phyloP scores from a whole-genome alignment of 2,113 vertebrate species.

The Mellivora capensis region DNA sequence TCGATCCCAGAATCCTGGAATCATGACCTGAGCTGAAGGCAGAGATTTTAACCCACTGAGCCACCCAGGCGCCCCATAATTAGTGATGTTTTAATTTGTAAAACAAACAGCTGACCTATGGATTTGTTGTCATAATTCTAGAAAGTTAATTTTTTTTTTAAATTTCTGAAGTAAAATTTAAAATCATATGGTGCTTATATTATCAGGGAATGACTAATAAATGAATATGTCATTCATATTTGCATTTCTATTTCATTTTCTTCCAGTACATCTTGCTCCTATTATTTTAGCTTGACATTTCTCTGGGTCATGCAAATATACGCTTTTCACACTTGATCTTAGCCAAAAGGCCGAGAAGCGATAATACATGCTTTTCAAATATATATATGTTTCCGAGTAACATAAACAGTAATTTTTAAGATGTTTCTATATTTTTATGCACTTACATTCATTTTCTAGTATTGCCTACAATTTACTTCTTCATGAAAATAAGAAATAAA shows the following conservation, averaged over 20 bases:
- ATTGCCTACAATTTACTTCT: conserved; percentile 14
- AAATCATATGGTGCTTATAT: background rate
- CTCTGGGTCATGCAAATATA: background rate
- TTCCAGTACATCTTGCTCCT: background rate
- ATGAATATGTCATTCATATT: background rate
- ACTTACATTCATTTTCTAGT: conserved; percentile 17
- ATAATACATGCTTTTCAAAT: background rate
- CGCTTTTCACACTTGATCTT: background rate
- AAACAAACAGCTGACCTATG: background rate
- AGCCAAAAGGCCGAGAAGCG: too few relatives aligned
- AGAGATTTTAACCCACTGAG: too few relatives aligned
- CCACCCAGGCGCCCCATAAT: background rate
- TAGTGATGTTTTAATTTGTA: background rate
- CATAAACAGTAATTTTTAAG: background rate
- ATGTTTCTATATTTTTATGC: conserved; percentile 3
- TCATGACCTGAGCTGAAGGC: too few relatives aligned
- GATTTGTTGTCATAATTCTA: background rate
- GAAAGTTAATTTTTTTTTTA: background rate
- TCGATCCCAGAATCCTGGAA: too few relatives aligned
- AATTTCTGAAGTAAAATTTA: background rate
- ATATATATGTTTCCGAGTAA: background rate
- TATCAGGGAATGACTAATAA: background rate
- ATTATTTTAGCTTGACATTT: background rate
- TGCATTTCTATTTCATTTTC: background rate
- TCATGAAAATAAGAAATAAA: conserved; percentile 46